A percentile compares a stretch with the other conserved stretches of the same genome.
Evolutionary conservation across 2,113 vertebrate species (phyloP).

Genomic region (Cyphomyrus discorhynchus): DNA sequence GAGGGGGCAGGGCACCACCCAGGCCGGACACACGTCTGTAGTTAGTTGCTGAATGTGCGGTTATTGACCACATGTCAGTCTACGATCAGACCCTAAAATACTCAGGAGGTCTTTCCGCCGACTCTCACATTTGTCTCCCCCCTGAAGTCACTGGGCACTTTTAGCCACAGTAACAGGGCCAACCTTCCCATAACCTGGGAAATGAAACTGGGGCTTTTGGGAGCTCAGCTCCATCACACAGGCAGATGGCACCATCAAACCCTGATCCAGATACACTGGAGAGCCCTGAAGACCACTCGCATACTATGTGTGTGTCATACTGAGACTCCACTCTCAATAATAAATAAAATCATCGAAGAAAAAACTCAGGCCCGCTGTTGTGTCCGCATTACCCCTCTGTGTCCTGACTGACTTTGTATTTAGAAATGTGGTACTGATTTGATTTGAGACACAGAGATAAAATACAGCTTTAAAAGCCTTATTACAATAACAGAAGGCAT

Average conservation of each 20-base stretch:
- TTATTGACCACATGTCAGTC: background rate
- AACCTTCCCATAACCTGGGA: background rate
- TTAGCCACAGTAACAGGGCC: background rate
- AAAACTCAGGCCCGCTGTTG: background rate
- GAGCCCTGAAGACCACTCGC: background rate
- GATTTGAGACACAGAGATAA: background rate
- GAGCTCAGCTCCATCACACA: background rate
- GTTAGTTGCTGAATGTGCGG: background rate
- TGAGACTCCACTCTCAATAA: background rate
- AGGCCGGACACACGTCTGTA: background rate
- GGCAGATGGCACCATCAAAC: background rate
- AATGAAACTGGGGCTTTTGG: background rate
- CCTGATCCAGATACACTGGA: background rate
- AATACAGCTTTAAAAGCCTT: background rate
- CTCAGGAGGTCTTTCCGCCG: background rate
- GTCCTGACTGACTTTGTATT: background rate
- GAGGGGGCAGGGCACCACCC: background rate
- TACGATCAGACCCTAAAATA: background rate
- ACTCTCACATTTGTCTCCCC: background rate
- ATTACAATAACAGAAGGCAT: background rate
- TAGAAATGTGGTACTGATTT: background rate
- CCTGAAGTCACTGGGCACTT: background rate
- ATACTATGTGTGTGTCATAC: background rate
- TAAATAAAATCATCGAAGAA: background rate
- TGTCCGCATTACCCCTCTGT: background rate